A percentile compares a stretch with the other conserved stretches of the same genome.
Evolutionary conservation across 2,888 invertebrate genomes (phyloP).

Genomic region (Fragum sueziense): DNA sequence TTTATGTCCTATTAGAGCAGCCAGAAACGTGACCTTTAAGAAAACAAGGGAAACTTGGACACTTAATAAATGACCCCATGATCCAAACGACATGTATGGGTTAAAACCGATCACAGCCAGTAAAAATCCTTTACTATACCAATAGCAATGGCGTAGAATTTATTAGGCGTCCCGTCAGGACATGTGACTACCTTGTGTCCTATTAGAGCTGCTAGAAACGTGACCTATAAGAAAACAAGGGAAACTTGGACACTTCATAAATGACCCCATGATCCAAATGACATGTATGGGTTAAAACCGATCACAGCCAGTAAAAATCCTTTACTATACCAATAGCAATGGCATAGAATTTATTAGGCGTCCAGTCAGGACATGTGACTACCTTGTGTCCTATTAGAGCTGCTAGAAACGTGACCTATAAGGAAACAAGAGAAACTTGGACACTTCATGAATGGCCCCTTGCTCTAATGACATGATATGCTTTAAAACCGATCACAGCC

Average conservation of each 20-base stretch:
- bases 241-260: not conserved
- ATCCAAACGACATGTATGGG: not conserved
- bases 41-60: too few relatives aligned
- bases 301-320: not conserved
- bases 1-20: not conserved
- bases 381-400: not conserved
- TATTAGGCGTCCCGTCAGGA: not conserved
- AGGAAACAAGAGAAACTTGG: too few relatives aligned
- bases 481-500: not conserved
- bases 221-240: not conserved
- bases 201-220: not conserved
- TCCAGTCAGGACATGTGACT: not conserved
- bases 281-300: not conserved
- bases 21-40: not conserved
- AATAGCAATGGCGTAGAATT: not conserved
- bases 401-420: not conserved
- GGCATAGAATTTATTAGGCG: not conserved
- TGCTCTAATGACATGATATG: not conserved
- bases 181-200: not conserved
- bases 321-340: not conserved
- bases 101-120: not conserved
- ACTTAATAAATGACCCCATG: not conserved
- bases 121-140: not conserved
- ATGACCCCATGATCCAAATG: not conserved
- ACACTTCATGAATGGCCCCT: not conserved